Evolutionary conservation across 2,888 invertebrate species (phyloP), one percentile per base, ranked within the genome.

Genomic region (Diarsia brunnea): DNA sequence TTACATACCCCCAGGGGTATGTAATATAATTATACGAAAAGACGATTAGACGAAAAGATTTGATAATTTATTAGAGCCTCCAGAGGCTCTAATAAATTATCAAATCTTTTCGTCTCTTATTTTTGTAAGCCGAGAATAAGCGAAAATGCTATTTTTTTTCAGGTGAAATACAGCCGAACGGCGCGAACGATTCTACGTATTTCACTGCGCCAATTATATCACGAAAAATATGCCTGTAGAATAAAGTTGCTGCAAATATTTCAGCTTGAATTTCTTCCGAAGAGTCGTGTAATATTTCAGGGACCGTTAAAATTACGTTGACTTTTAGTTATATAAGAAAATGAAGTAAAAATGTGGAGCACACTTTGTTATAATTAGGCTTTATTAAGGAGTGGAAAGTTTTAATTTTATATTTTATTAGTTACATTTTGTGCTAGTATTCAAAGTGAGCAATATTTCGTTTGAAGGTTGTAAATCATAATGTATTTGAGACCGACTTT

Each of bases 281-380:
- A 53, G 19, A 67, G 12, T 63, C 49, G 66, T 71, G 21, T 19
- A 43, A 64, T 76, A 82, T 77, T 71, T 82, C 38, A 43, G 63
- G 8, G 3, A 7, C 63, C 31, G 16, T 81, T 79, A 49, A 72
- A 31, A 72, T 72, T 43, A 79, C 27, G n/a, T 19, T 7, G 31
- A 24, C 12, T 78, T 69, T 61, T 21, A 79, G n/a, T 63, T 71
- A 27, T 79, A 58, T 10, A 12, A 38, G 79, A 45, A 70, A 63
- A 77, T 81, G 67, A 76, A 64, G n/a, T 53, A 67, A 71, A 81
- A 71, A 76, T 49, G 14, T 64, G 27, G 38, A 66, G 61, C 43
- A 63, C 55, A 81, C 19, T 75, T 70, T 63, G 27, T 77, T 63
- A 49, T 71, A 79, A 77, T 79, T 63, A 79, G n/a, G 38, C 8